Evolutionary conservation across 1,140 invertebrate genomes (phyloP).

Genomic region (Diplogasteroides magnus): DNA sequence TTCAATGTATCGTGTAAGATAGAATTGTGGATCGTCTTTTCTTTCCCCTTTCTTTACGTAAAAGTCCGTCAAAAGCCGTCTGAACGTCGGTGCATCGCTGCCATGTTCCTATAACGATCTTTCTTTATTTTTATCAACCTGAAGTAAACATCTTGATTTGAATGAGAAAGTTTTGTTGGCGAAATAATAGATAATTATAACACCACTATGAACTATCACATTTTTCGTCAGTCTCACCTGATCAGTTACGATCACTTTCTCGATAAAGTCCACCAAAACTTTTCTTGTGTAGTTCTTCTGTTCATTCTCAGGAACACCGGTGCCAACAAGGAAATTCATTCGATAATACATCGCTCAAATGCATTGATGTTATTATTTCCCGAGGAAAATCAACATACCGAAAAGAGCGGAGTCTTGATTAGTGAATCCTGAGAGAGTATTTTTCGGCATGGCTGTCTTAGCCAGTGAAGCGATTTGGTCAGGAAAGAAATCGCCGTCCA

Average conservation of each 20-base stretch:
- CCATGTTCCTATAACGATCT: not conserved
- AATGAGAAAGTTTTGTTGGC: not conserved
- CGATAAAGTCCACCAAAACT: not conserved
- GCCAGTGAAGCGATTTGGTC: not conserved
- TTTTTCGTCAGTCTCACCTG: not conserved
- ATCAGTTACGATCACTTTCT: not conserved
- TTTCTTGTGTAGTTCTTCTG: not conserved
- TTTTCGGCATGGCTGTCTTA: not conserved
- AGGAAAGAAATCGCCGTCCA: not conserved
- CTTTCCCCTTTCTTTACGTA: not conserved
- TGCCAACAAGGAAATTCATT: not conserved
- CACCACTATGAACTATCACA: not conserved
- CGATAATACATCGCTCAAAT: not conserved
- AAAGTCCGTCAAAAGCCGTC: not conserved
- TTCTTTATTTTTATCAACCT: too few species aligned
- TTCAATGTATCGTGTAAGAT: not conserved
- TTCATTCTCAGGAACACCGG: not conserved
- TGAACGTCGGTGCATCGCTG: not conserved
- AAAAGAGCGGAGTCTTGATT: not conserved
- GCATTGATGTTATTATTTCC: not conserved
- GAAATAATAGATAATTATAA: not conserved
- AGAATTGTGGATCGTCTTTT: not conserved
- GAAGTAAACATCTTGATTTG: not conserved
- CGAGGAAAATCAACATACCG: not conserved
- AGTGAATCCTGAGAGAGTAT: not conserved